A percentile compares a stretch with the other conserved stretches of the same genome.
Evolutionary conservation across 2,888 invertebrate species (phyloP).

Genomic region (Nysson spinosus): DNA sequence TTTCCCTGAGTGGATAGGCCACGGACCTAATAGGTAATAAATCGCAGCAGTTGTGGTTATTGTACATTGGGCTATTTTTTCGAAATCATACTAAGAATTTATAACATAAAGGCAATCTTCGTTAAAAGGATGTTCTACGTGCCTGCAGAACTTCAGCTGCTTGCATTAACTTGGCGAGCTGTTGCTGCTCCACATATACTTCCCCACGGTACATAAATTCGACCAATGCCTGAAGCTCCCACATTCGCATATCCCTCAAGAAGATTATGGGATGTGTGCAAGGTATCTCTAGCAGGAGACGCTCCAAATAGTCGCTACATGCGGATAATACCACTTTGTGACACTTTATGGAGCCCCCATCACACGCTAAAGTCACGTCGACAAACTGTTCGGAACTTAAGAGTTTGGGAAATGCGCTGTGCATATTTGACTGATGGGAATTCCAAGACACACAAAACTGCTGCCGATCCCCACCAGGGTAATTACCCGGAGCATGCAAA

Average conservation of each 20-base stretch:
- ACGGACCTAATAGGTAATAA: slow-evolving; percentile 65
- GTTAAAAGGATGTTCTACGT: slow-evolving; percentile 7
- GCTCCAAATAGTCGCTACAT: slow-evolving; percentile 91
- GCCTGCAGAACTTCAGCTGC: slow-evolving; percentile 75
- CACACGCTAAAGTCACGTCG: slow-evolving; percentile 93
- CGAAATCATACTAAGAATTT: too few relatives aligned
- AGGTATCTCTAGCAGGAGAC: slow-evolving; percentile 89
- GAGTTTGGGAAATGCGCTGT: slow-evolving; percentile 86
- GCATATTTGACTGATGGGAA: slow-evolving; percentile 89
- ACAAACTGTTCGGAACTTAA: slow-evolving; percentile 89
- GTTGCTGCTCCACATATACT: slow-evolving; percentile 75
- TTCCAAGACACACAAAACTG: slow-evolving; percentile 91
- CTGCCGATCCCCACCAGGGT: slow-evolving; percentile 73
- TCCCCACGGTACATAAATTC: slow-evolving; percentile 76
- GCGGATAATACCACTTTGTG: slow-evolving; percentile 92
- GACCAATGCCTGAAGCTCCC: slow-evolving; percentile 75
- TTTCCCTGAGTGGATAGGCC: slow-evolving; percentile 73
- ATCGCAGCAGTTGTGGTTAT: too few relatives aligned
- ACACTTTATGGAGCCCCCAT: slow-evolving; percentile 90
- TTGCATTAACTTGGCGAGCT: slow-evolving; percentile 73
- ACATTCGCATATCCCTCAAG: slow-evolving; percentile 86
- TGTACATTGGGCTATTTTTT: too few relatives aligned
- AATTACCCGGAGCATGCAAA: slow-evolving; percentile 68
- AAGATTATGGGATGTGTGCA: slow-evolving; percentile 91
- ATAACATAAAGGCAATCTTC: too few relatives aligned